These are phyloP conservation scores for Heliconius ethilla DNA, from an alignment of 2,888 invertebrate species.

Conservation along the genomic window DNA sequence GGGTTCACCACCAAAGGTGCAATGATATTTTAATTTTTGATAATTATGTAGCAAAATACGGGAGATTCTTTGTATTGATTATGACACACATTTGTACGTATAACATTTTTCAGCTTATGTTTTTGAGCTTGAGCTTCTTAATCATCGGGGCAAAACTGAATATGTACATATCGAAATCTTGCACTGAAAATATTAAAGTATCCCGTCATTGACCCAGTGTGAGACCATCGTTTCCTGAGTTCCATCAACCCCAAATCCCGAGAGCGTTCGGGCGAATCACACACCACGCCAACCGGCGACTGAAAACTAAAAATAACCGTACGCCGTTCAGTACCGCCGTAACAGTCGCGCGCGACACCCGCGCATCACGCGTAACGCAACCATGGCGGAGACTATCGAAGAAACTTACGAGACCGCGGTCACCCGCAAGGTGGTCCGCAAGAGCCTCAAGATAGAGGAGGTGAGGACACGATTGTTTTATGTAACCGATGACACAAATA, in stretches of 20 bases:
- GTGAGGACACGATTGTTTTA: conserved; percentile 81
- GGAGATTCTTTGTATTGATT: neutral
- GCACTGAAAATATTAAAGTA: conserved; percentile 5
- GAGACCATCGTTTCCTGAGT: conserved; percentile 43
- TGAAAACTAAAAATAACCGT: conserved; percentile 80
- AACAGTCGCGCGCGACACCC: conserved; percentile 77
- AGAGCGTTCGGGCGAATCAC: conserved; percentile 48
- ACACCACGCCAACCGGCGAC: conserved; percentile 64
- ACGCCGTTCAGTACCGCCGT: conserved; percentile 76
- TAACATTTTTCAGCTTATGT: neutral
- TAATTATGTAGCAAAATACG: neutral
- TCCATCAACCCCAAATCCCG: conserved; percentile 56
- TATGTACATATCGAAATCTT: neutral
- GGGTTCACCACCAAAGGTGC: neutral
- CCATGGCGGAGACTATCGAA: conserved; percentile 87
- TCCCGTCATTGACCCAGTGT: conserved; percentile 29
- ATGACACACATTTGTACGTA: neutral
- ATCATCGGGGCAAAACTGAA: neutral
- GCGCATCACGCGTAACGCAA: conserved; percentile 74
- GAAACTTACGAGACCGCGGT: conserved; percentile 86
- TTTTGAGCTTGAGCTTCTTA: neutral
- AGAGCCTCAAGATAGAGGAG: conserved; percentile 87
- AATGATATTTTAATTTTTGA: neutral
- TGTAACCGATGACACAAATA: conserved; percentile 74
- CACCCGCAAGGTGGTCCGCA: conserved; percentile 86